A percentile compares a stretch with the other conserved stretches of the same genome.
Conservation (phyloP, 35 echinoderm and acorn worm genomes). For the Holothuria glaberrima region DNA sequence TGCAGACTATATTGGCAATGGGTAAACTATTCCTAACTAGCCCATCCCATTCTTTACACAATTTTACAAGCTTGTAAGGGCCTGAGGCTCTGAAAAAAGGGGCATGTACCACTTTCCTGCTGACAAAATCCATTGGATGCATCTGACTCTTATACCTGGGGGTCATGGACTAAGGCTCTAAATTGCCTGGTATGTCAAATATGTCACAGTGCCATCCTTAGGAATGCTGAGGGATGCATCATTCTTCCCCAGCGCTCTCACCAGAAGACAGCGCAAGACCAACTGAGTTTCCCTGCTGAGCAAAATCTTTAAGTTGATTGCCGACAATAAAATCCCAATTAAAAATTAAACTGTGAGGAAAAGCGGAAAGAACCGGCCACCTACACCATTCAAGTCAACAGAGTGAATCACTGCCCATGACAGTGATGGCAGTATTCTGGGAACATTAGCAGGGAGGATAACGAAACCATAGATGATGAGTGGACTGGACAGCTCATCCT, state of each 20-base stretch:
- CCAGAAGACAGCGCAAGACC: constrained; percentile 30
- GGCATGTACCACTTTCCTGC: no score
- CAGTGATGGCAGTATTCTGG: constrained; percentile 26
- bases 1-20: no score
- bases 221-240: constrained; percentile 30
- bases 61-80: no score
- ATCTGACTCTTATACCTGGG: no score
- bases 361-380: not conserved
- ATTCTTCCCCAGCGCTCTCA: constrained; percentile 13
- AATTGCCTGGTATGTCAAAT: constrained; percentile 39
- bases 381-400: constrained; percentile 11
- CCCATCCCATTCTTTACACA: no score
- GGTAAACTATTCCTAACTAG: no score
- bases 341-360: constrained; percentile 47
- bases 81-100: no score
- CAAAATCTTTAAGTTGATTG: constrained; percentile 44
- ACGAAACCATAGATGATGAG: no score
- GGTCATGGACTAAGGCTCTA: not conserved
- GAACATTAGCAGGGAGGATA: no score
- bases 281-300: constrained; percentile 25
- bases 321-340: constrained; percentile 55
- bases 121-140: no score
- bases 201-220: not conserved
- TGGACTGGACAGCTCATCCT: no score
- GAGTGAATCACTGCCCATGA: constrained; percentile 19